Evolutionary conservation across 2,888 invertebrate genomes (phyloP).

Genomic region (Seira musarum): DNA sequence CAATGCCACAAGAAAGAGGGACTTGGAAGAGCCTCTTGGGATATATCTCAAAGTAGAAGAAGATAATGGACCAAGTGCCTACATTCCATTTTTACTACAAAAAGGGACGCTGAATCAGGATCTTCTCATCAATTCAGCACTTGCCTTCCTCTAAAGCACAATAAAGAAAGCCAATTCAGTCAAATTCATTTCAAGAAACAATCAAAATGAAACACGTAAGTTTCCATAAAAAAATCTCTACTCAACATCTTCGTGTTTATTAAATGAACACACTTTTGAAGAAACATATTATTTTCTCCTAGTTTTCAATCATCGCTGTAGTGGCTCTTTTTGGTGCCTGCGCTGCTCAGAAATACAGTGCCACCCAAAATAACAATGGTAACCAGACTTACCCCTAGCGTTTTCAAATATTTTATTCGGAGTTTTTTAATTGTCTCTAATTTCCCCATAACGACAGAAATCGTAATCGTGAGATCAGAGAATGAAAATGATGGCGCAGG

Average conservation of each 20-base stretch:
- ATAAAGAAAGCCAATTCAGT: too few species aligned
- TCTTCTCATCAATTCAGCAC: background rate
- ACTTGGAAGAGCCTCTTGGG: background rate
- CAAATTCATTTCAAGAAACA: background rate
- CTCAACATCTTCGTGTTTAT: too few species aligned
- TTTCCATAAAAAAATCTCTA: background rate
- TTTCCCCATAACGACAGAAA: too few species aligned
- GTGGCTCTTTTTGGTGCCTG: too few species aligned
- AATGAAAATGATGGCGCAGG: constrained; percentile 47
- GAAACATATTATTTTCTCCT: too few species aligned
- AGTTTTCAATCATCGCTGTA: too few species aligned
- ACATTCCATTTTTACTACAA: background rate
- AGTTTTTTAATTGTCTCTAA: too few species aligned
- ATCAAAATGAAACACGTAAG: background rate
- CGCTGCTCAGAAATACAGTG: too few species aligned
- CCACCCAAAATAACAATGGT: too few species aligned
- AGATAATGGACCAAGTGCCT: background rate
- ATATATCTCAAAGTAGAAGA: background rate
- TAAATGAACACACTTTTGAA: too few species aligned
- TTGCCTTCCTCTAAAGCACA: background rate
- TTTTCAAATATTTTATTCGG: too few species aligned
- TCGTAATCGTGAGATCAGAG: constrained; percentile 16
- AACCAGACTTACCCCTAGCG: too few species aligned
- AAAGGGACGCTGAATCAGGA: background rate
- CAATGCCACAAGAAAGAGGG: background rate